Base-by-base conservation (phyloP, 2,797 vertebrate species). In the Oreortyx pictus region DNA sequence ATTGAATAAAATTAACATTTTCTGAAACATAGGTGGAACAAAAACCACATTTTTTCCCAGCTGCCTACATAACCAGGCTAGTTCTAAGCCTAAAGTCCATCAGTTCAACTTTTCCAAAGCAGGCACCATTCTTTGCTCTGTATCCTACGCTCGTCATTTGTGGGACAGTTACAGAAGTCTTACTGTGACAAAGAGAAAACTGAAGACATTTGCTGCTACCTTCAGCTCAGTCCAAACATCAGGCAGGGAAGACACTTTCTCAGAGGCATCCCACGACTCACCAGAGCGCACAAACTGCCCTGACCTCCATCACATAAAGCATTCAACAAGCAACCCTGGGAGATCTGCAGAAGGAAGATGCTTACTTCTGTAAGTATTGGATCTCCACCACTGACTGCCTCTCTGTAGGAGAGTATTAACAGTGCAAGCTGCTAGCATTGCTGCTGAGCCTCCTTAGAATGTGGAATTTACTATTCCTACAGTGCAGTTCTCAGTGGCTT, bases 101-200 rank as follows among this genome's bases (percentile, higher is more conserved):
- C 17, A 64, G 6, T 11, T 43, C 25, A 62, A 16, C 47, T 49
- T 33, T 49, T n/a, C 52, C 54, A 50, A 19, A 46, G 47, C 0
- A n/a, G 11, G 22, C 3, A 11, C 15, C 41, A 23, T 14, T 59
- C 2, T 64, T 54, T 24, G 5, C 41, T 60, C 41, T 64, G 66
- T 17, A 49, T 24, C 23, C 49, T 35, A 4, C 8, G 17, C 6
- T 4, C 0, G 0, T 10, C 54, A 11, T 8, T 14, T 0, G 1
- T 7, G 37, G 29, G 10, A 1, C 6, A 64, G 15, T 27, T 9
- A 43, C 54, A 66, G 54, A 44, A 60, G 8, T 8, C 1, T 2
- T n/a, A 12, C 1, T 78, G 23, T 3, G 25, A 60, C 27, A 11
- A 25, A 3, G 25, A 33, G 19, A 43, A 83, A 81, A 61, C 8